Evolutionary conservation across 2,888 invertebrate species (phyloP).

Genomic region (Pammene aurita): DNA sequence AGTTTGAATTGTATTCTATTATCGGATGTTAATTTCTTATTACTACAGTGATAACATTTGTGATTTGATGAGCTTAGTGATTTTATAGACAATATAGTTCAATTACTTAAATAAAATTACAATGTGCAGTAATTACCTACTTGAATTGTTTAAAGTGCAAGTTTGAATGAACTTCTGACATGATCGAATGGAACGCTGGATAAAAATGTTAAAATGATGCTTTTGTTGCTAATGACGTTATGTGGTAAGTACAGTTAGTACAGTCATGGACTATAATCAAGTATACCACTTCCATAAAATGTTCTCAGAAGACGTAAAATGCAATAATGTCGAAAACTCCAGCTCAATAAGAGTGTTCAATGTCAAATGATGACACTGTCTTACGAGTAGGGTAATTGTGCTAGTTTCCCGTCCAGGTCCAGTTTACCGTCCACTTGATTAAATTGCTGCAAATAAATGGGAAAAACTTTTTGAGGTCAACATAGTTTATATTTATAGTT

Average conservation of each 20-base stretch:
- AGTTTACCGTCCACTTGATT: no score
- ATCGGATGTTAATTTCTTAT: background rate
- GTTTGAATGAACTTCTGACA: constrained; percentile 41
- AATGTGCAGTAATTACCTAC: constrained; percentile 23
- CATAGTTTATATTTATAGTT: no score
- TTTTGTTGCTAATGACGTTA: constrained; percentile 66
- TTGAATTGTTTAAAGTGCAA: constrained; percentile 45
- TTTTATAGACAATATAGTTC: no score
- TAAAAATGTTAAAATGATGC: constrained; percentile 68
- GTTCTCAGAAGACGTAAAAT: background rate
- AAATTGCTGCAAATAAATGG: no score
- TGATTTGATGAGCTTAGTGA: background rate
- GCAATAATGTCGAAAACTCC: no score
- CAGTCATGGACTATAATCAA: no score
- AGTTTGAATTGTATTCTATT: constrained; percentile 10
- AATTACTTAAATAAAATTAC: constrained; percentile 15
- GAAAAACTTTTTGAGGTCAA: no score
- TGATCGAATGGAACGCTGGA: constrained; percentile 51
- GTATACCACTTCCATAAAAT: no score
- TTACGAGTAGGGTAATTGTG: no score
- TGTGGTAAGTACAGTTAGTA: constrained; percentile 66
- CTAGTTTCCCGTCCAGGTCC: no score
- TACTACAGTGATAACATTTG: background rate
- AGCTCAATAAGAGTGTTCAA: no score
- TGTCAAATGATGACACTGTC: no score